Evolutionary conservation across 2,113 vertebrate genomes (phyloP), one percentile per base, ranked within the genome.

Genomic region (Athene cunicularia): DNA sequence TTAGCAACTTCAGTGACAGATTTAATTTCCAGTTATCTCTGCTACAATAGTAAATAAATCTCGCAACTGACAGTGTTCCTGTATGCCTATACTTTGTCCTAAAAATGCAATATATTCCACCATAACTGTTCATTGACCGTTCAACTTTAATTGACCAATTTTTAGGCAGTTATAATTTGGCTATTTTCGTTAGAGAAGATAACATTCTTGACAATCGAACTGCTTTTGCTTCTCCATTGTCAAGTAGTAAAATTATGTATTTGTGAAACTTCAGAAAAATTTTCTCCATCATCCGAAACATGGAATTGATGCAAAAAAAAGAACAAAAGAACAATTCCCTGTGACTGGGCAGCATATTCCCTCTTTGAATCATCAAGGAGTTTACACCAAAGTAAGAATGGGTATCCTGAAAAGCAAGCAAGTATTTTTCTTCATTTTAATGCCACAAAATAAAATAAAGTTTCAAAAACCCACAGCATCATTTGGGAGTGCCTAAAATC

Each of bases 81-180:
- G 30, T 75, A 75, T 92, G 58, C 56, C 90, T 96, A 71, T 72
- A 66, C 49, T 32, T 70, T 52, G 59, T 70, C 62, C 75, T 95
- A 77, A 96, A 96, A 96, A 96, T 90, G 76, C 95, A 82, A 88
- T 82, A 82, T 83, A 93, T 93, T 98, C 91, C 88, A 92, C 50
- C 45, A 67, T 84, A 97, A 83, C 79, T 96, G 90, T 94, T 91
- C 95, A 91, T 80, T 95, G 94, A 97, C 76, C 80, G 96, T 97
- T 98, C 96, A 95, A 59, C 81, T 98, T 97, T 97, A 98, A 98
- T 96, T 97, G 97, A 95, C 93, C 98, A 96, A 97, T 97, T 97
- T 98, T 95, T 98, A 97, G 47, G 68, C 43, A 96, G 94, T 90
- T 90, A 97, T 96, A 94, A 68, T 67, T 70, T 96, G 62, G 49